Base-by-base conservation (phyloP, 2,113 vertebrate species). In the Cottus gobio region DNA sequence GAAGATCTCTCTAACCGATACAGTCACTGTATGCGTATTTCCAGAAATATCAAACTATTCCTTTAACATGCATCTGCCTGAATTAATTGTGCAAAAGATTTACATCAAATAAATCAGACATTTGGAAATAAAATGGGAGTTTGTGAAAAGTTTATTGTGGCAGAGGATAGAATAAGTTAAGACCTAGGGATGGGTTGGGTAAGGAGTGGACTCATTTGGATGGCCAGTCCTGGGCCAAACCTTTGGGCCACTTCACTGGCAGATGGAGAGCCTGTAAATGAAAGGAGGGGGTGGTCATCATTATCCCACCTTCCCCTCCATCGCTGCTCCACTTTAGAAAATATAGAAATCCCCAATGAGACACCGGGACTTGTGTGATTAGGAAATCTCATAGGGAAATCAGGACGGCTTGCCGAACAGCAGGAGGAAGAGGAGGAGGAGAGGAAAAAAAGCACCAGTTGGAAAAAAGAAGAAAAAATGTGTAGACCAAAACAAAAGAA, bases 101-200 rank as follows among this genome's bases (percentile, higher is more conserved):
- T 71, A 24, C 48, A 73, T 50, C 16, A 31, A 62, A 73, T 1
- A 48, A 79, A 76, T 81, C 68, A 87, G 77, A 85, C 31, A 85
- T 56, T 24, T 30, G 22, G 48, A 58, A 83, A 36, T 86, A 82
- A 88, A 82, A 72, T 75, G 83, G 88, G 92, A 94, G 77, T 93
- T 93, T 93, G 84, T 95, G 93, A 91, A 93, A 93, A 94, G 84
- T 97, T 96, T 96, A 95, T 96, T 97, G 89, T 94, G 91, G 91
- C 87, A 93, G 92, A 91, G 90, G 92, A 85, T 84, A 94, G 93
- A 96, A 95, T 95, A 93, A 95, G 85, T 96, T 94, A 95, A 95
- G 84, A 95, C 90, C 93, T 83, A 75, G 80, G 87, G 88, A 86
- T 87, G 79, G 80, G 71, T 60, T 36, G 34, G 82, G 46, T 63